Conservation (phyloP, 1,140 invertebrate genomes). For the Drosophila malerkotliana region DNA sequence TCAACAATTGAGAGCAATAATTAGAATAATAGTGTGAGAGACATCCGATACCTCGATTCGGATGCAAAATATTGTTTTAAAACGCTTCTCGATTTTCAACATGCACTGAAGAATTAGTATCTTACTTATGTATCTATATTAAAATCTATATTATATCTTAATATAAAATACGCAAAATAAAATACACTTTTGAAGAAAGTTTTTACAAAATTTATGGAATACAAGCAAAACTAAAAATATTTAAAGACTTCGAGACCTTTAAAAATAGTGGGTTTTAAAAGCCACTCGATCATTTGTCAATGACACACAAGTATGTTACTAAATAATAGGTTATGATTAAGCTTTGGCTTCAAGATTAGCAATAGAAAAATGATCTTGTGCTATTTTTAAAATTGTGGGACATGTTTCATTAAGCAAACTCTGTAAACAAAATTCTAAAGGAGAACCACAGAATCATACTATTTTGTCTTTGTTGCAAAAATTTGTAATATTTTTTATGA, state of each 20-base stretch:
- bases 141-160: too few relatives aligned
- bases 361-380: neutral
- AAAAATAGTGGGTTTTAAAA: too few relatives aligned
- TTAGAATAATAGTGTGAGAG: conserved; percentile 25
- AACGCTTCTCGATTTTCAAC: neutral
- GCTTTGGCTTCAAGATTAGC: neutral
- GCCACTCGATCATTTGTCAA: neutral
- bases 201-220: too few relatives aligned
- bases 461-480: too few relatives aligned
- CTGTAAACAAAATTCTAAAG: neutral
- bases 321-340: neutral
- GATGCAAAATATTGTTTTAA: conserved; percentile 5
- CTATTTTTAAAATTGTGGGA: neutral
- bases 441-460: too few relatives aligned
- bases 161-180: too few relatives aligned
- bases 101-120: neutral
- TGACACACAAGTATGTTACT: neutral
- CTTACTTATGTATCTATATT: too few relatives aligned
- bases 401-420: neutral
- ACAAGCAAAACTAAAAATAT: neutral
- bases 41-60: conserved; percentile 11
- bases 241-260: neutral
- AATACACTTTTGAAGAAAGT: neutral
- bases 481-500: too few relatives aligned
- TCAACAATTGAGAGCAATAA: conserved; percentile 1